phyloP scores from a whole-genome alignment of 2,888 invertebrate genomes.

The Acanthoscelides obtectus region DNA sequence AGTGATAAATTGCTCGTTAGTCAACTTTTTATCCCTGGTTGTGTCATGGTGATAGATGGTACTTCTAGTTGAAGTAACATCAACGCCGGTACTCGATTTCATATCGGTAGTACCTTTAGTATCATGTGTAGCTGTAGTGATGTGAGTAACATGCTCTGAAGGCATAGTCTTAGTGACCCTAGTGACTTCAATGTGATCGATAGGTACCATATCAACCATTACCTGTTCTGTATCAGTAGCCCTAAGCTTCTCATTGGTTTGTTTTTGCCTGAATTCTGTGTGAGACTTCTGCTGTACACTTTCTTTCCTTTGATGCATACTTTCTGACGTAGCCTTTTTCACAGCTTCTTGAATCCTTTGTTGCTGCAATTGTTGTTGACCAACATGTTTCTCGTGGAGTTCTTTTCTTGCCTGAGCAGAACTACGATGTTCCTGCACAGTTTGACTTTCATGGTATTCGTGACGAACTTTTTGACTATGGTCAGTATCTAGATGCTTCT shows the following conservation, averaged over 20 bases:
- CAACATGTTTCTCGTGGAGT: not conserved
- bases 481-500: not conserved
- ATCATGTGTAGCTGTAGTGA: conserved; percentile 16
- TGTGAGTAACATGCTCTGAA: conserved; percentile 11
- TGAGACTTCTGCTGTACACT: not conserved
- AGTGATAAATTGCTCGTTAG: conserved; percentile 29
- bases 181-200: conserved; percentile 9
- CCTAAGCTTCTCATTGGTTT: not conserved
- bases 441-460: conserved; percentile 7
- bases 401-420: conserved; percentile 1
- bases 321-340: not conserved
- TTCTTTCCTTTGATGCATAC: not conserved
- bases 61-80: not conserved
- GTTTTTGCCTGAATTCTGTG: not conserved
- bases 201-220: conserved; percentile 4
- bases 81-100: not conserved
- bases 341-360: not conserved
- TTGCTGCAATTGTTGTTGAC: not conserved
- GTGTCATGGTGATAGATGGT: not conserved
- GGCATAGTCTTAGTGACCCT: conserved; percentile 15
- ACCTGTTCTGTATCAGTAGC: conserved; percentile 4
- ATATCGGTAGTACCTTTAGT: not conserved
- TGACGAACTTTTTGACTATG: not conserved
- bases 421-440: conserved; percentile 1
- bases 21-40: conserved; percentile 14